phyloP scores from a whole-genome alignment of 2,888 invertebrate species.

The Pristionchus mayeri region DNA sequence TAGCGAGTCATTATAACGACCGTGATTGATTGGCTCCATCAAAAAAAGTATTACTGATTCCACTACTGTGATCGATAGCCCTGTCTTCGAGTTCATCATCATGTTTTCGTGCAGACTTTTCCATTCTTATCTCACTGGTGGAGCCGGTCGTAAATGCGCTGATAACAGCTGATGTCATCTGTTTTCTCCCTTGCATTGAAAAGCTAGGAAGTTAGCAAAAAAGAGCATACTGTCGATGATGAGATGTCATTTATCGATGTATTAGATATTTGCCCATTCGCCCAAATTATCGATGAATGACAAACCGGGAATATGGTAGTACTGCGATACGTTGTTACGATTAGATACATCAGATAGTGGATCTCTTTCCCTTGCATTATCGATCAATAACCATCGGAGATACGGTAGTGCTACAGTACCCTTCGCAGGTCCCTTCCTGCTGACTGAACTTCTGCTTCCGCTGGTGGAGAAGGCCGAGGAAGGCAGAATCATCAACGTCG shows the following conservation, averaged over 20 bases:
- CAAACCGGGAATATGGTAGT: too few relatives aligned
- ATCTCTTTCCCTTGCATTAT: too few relatives aligned
- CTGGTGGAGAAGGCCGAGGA: constrained; percentile 81
- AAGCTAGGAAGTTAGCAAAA: neutral
- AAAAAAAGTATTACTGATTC: neutral
- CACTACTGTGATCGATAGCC: neutral
- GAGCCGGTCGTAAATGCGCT: neutral
- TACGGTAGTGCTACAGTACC: too few relatives aligned
- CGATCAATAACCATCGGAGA: too few relatives aligned
- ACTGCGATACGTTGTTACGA: too few relatives aligned
- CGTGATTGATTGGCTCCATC: neutral
- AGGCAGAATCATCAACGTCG: constrained; percentile 87
- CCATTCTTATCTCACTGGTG: neutral
- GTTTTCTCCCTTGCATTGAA: neutral
- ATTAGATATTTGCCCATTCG: too few relatives aligned
- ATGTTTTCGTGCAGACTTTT: too few relatives aligned
- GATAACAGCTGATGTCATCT: neutral
- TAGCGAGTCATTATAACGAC: neutral
- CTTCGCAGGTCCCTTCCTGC: constrained; percentile 74
- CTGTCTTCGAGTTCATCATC: too few relatives aligned
- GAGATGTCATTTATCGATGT: too few relatives aligned
- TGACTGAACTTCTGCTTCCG: constrained; percentile 86
- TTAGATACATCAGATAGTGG: too few relatives aligned
- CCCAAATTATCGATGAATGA: too few relatives aligned
- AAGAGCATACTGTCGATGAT: neutral